Evolutionary conservation across 2,797 vertebrate genomes (phyloP), one percentile per base, ranked within the genome.

Genomic region (Dendrocincla fuliginosa): DNA sequence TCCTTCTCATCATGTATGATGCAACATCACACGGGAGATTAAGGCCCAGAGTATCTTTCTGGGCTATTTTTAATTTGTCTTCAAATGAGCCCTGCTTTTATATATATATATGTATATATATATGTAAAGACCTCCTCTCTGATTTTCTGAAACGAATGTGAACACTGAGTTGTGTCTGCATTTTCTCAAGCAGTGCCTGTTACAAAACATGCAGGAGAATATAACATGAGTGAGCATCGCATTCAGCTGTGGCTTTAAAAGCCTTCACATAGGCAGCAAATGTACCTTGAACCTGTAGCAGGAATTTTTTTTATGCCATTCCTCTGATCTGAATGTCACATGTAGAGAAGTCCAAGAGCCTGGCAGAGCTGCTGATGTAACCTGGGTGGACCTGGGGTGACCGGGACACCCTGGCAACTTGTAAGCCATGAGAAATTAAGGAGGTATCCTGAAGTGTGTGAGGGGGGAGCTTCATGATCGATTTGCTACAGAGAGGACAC

Each of bases 21-120:
- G 89, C 75, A 90, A 88, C 12, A 6, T 79, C 90, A 87, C 91
- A 50, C 79, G 69, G 78, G 84, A 95, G 94, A 96, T 95, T 95
- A 96, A 91, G 96, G 60, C 60, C 55, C 85, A 83, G 84, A 90
- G 76, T 92, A 94, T 92, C 82, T 89, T 92, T 80, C 56, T 83
- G 78, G 89, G 89, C 85, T 95, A 96, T 96, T 94, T 96, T 95
- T 91, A 94, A 61, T 88, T 87, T 89, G 77, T 83, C 94, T 82
- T 94, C 63, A 86, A 84, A 82, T 91, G 94, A 95, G 78, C 91
- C 28, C 44, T 73, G 37, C 32, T 95, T 87, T 16, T 83, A 16
- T 52, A 44, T 37, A 47, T 44, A 12, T 52, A 1, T 53, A 12
- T 59, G 11, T 75, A 44, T 57, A 56, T 55, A 33, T 20, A 11